Conservation (phyloP, 2,797 vertebrate species). For the Garrulus glandarius region DNA sequence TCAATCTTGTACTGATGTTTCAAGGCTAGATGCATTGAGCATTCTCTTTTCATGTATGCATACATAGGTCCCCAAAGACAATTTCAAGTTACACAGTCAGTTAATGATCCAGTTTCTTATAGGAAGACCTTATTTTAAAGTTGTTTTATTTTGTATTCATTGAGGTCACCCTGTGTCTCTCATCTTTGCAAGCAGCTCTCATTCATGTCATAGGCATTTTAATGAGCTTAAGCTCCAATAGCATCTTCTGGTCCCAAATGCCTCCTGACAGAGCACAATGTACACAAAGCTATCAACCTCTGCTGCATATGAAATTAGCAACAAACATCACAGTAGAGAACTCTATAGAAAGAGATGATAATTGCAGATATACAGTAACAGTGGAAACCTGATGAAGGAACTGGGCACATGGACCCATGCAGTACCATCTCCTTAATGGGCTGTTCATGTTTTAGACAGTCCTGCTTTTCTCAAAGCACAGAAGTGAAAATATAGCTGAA, state of each 20-base stretch:
- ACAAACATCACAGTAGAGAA: background rate
- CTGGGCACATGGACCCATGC: background rate
- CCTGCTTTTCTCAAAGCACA: background rate
- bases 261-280: background rate
- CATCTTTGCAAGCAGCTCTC: constrained; percentile 1
- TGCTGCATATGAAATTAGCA: background rate
- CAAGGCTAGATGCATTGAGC: background rate
- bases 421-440: background rate
- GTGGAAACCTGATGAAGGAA: background rate
- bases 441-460: background rate
- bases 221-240: background rate
- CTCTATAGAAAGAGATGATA: background rate
- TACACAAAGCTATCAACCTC: background rate
- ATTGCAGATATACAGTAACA: background rate
- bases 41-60: background rate
- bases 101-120: background rate
- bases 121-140: background rate
- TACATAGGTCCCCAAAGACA: background rate
- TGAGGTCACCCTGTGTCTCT: background rate
- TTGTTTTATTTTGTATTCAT: constrained; percentile 17
- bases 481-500: background rate
- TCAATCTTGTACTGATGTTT: background rate
- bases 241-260: constrained; percentile 2
- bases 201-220: background rate
- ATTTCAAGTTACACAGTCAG: background rate